Base-by-base conservation (phyloP, 2,888 invertebrate species). In the Acleris laterana region DNA sequence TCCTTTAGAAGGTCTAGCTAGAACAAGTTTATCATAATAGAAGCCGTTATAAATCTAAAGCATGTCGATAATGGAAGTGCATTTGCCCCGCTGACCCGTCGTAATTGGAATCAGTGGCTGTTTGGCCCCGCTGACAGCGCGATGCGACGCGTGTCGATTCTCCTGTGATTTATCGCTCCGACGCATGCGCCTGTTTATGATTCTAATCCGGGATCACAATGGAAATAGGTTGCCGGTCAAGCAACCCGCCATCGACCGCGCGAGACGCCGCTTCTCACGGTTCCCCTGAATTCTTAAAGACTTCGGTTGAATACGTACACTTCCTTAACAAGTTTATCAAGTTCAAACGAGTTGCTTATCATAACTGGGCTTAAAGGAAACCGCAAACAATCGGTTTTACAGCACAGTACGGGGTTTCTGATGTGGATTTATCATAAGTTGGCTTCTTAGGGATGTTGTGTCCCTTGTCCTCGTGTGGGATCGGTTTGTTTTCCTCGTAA, bases 141-240 rank as follows among this genome's bases (percentile, higher is more conserved):
- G 68, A 57, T 69, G 63, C 68, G 72, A 70, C 71, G 62, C 62
- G 52, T 62, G 70, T 69, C 63, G 66, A 69, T 62, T 53, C 32
- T 32, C 56, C 63, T 32, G 38, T 71, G 81, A 82, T 81, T 78
- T 78, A 78, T 73, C 63, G 69, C 73, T 70, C 71, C 74, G 68
- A 74, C 81, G 79, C 80, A 81, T 77, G 84, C 81, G 81, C 80
- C 71, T 83, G 78, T 81, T 83, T 82, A 79, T 76, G 71, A 74
- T 68, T 79, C 83, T 83, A 81, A 81, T 80, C 79, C 73, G 80
- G 80, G 83, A 81, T 78, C 81, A 80, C 80, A 83, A 83, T 82
- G 84, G 80, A 88, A 86, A 85, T 87, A 86, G 87, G 83, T 80
- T 82, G 80, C 79, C 82, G 85, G 87, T 86, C 85, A 84, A 81